Evolutionary conservation across 1,140 invertebrate species (phyloP).

Genomic region (Sitophilus oryzae): DNA sequence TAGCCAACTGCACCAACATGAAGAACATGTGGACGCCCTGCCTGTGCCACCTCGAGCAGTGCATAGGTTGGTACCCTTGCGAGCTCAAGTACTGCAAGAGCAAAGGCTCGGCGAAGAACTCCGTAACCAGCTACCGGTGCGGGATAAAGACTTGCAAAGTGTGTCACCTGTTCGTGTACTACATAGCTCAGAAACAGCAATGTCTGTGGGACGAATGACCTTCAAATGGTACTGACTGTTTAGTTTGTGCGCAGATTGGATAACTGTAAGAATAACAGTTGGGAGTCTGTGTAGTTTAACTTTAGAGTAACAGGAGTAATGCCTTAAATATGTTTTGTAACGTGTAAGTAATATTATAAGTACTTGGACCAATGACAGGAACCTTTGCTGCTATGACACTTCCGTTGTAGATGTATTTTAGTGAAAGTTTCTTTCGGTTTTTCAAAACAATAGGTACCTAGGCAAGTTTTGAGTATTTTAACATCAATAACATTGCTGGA

Average conservation of each 20-base stretch:
- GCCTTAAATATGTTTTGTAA: no score
- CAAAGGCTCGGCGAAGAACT: constrained; percentile 53
- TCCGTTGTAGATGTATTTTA: no score
- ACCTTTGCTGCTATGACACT: no score
- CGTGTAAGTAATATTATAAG: no score
- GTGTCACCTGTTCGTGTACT: constrained; percentile 81
- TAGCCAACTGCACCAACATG: constrained; percentile 56
- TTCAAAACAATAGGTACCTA: no score
- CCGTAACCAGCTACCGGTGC: constrained; percentile 69
- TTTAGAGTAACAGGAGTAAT: no score
- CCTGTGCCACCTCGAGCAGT: constrained; percentile 74
- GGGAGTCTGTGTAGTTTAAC: no score
- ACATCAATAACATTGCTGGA: no score
- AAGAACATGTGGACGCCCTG: constrained; percentile 65
- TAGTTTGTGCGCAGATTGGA: background rate
- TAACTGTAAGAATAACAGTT: background rate
- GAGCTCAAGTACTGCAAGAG: constrained; percentile 90
- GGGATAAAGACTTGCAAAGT: constrained; percentile 92
- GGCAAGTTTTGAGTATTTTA: no score
- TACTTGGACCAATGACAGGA: no score
- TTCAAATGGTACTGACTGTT: background rate
- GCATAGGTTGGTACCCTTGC: constrained; percentile 86
- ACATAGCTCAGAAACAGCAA: constrained; percentile 71
- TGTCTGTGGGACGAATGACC: constrained; percentile 84
- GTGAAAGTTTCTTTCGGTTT: no score